These are phyloP conservation scores for Strix aluco DNA, from an alignment of 2,113 vertebrate genomes.

Conservation along the genomic window DNA sequence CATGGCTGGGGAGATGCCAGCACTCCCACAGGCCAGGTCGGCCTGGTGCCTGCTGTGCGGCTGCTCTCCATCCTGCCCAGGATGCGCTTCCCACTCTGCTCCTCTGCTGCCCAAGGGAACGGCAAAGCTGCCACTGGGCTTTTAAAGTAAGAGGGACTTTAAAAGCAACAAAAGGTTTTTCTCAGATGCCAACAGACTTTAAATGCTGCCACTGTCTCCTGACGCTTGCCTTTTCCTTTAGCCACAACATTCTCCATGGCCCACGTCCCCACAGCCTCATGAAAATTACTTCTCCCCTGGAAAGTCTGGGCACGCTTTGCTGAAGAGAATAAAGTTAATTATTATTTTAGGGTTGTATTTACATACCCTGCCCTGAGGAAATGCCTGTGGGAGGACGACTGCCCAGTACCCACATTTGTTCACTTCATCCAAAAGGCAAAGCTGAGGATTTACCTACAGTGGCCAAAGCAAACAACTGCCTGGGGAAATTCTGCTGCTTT, in stretches of 20 bases:
- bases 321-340: neutral
- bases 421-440: neutral
- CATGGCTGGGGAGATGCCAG: neutral
- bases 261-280: rapidly evolving
- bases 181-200: neutral
- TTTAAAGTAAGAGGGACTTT: neutral
- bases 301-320: neutral
- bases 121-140: neutral
- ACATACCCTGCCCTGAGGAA: neutral
- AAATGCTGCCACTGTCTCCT: rapidly evolving
- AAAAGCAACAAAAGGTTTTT: neutral
- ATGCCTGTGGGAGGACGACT: neutral
- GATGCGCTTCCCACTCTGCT: neutral
- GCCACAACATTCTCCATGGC: neutral
- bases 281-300: neutral
- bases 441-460: neutral
- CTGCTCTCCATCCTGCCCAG: neutral
- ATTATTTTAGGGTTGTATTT: neutral
- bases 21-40: rapidly evolving
- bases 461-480: conserved; percentile 57
- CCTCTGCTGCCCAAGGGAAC: neutral
- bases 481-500: neutral
- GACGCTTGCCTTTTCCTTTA: rapidly evolving
- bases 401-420: neutral
- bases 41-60: neutral